These are phyloP conservation scores for Metridium senile DNA, from an alignment of 92 coral and sea anemone genomes.

Conservation along the genomic window DNA sequence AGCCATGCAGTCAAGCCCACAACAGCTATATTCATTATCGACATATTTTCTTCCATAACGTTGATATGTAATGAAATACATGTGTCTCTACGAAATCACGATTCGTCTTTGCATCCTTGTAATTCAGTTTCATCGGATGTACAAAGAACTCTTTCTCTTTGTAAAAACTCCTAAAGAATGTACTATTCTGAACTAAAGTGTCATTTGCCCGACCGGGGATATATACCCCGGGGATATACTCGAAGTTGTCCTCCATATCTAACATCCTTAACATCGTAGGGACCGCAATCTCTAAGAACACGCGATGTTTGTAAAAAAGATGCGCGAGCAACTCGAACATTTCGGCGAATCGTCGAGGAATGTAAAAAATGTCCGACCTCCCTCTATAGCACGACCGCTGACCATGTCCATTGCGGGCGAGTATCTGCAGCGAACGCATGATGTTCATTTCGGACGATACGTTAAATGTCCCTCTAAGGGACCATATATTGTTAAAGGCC, in stretches of 20 bases:
- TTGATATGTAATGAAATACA: conserved; percentile 51
- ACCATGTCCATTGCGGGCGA: conserved; percentile 61
- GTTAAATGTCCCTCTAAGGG: conserved; percentile 11
- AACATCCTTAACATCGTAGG: conserved; percentile 85
- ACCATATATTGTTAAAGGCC: conserved; percentile 72
- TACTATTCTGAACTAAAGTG: conserved; percentile 67
- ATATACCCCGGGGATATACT: conserved; percentile 76
- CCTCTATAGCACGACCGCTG: conserved; percentile 63
- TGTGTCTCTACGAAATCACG: conserved; percentile 45
- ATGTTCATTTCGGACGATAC: conserved; percentile 9
- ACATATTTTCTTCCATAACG: too few species aligned
- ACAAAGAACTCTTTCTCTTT: conserved; percentile 58
- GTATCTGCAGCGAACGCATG: conserved; percentile 29
- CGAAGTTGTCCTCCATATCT: conserved; percentile 62
- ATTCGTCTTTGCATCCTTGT: conserved; percentile 61
- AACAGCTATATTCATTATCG: too few species aligned
- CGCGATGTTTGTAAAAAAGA: conserved; percentile 74
- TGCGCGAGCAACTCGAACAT: conserved; percentile 62
- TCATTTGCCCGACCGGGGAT: conserved; percentile 79
- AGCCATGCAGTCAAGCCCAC: too few species aligned
- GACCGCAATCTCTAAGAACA: conserved; percentile 86
- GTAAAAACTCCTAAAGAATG: conserved; percentile 76
- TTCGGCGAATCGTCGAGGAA: conserved; percentile 68
- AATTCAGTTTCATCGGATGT: conserved; percentile 82
- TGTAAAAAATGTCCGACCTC: conserved; percentile 82